Conservation (phyloP, 2,113 vertebrate species). For the Chloroceryle aenea region DNA sequence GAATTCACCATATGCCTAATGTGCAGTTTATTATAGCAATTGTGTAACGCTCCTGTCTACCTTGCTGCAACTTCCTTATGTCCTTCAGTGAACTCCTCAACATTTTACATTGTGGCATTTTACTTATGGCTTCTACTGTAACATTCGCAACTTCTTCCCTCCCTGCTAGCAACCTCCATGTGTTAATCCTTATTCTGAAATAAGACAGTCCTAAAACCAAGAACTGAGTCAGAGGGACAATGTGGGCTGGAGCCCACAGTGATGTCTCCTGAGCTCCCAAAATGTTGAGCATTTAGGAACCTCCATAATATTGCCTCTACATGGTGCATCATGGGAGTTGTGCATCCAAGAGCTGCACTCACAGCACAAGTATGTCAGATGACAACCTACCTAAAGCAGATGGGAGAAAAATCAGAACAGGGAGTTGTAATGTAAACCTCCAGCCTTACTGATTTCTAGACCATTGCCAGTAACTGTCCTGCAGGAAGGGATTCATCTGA, state of each 20-base stretch:
- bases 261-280: neutral
- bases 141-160: neutral
- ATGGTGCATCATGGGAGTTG: rapidly evolving
- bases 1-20: neutral
- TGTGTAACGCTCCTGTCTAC: neutral
- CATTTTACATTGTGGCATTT: neutral
- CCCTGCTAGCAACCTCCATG: neutral
- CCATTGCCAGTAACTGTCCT: neutral
- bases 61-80: neutral
- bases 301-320: neutral
- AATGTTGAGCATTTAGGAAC: neutral
- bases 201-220: neutral
- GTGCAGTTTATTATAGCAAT: rapidly evolving
- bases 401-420: neutral
- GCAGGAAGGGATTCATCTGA: neutral
- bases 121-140: neutral
- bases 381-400: neutral
- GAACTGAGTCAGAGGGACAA: neutral
- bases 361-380: neutral
- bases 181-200: neutral
- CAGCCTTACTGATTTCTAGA: neutral
- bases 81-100: neutral
- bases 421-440: neutral
- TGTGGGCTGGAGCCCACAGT: neutral
- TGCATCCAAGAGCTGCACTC: neutral